phyloP scores from a whole-genome alignment of 2,888 invertebrate genomes.

The Branchinecta sandiegonensis region DNA sequence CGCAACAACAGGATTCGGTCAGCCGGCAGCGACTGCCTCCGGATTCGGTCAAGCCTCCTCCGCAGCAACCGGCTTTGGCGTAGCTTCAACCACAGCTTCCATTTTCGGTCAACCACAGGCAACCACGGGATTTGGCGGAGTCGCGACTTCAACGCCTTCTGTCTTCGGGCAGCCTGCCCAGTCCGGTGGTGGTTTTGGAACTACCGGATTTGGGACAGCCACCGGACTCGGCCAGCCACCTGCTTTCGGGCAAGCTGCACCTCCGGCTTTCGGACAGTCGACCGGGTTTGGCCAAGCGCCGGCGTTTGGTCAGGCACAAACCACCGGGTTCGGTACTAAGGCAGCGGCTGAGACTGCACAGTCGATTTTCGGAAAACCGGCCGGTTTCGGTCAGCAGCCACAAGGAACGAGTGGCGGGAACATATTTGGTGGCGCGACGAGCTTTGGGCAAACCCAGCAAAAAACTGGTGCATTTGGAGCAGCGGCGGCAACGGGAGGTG shows the following conservation, averaged over 20 bases:
- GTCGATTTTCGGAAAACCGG: not conserved
- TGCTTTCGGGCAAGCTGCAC: not conserved
- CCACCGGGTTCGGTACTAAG: not conserved
- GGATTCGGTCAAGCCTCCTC: conserved; percentile 4
- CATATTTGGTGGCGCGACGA: not conserved
- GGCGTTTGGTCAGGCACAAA: conserved; percentile 2
- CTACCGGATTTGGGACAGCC: not conserved
- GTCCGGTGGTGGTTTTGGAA: not conserved
- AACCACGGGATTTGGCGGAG: not conserved
- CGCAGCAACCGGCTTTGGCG: not conserved
- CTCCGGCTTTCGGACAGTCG: not conserved
- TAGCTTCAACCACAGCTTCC: conserved; percentile 4
- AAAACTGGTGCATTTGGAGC: not conserved
- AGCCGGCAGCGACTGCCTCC: not conserved
- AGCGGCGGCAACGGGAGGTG: not conserved
- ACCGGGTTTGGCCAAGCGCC: not conserved
- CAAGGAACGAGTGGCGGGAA: not conserved
- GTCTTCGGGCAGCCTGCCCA: conserved; percentile 4
- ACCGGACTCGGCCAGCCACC: not conserved
- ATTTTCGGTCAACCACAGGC: conserved; percentile 1
- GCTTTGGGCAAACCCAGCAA: not conserved
- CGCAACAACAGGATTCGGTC: not conserved
- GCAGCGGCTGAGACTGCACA: conserved; percentile 9
- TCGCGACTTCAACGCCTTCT: not conserved
- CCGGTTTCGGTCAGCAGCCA: not conserved